These are phyloP conservation scores for Gortyna flavago DNA, from an alignment of 2,888 invertebrate species.

Conservation along the genomic window DNA sequence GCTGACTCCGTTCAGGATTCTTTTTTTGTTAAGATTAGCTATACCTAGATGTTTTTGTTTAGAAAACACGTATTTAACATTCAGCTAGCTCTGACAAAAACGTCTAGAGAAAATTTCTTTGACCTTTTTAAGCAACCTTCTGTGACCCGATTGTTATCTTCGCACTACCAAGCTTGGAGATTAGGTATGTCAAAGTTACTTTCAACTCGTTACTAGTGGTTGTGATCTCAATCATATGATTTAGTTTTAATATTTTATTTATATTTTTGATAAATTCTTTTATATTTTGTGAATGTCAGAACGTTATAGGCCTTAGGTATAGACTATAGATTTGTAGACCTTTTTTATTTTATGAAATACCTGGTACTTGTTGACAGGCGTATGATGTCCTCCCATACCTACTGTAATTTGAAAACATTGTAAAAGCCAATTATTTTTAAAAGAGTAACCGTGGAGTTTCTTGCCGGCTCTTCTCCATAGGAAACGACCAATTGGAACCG, in stretches of 20 bases:
- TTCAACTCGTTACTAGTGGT: neutral
- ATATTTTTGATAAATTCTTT: neutral
- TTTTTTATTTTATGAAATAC: neutral
- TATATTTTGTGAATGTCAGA: neutral
- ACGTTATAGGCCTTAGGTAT: neutral
- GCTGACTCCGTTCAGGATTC: conserved; percentile 47
- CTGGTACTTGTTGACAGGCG: neutral
- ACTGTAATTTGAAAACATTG: neutral
- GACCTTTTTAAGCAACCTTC: neutral
- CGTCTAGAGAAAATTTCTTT: neutral
- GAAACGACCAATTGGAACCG: too few relatives aligned
- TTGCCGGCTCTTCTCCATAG: neutral
- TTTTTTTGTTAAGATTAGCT: conserved; percentile 33
- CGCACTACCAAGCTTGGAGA: neutral
- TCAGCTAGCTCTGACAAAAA: neutral
- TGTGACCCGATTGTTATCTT: neutral
- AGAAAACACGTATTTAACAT: neutral
- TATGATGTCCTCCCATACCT: too few relatives aligned
- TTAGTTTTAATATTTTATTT: neutral
- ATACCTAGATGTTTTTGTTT: neutral
- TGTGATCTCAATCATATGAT: neutral
- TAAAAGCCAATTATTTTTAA: neutral
- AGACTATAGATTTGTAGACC: neutral
- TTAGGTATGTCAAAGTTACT: neutral
- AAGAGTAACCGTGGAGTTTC: neutral